Base-by-base conservation (phyloP, 1,140 invertebrate genomes). In the Akabosia matsudoensis region DNA sequence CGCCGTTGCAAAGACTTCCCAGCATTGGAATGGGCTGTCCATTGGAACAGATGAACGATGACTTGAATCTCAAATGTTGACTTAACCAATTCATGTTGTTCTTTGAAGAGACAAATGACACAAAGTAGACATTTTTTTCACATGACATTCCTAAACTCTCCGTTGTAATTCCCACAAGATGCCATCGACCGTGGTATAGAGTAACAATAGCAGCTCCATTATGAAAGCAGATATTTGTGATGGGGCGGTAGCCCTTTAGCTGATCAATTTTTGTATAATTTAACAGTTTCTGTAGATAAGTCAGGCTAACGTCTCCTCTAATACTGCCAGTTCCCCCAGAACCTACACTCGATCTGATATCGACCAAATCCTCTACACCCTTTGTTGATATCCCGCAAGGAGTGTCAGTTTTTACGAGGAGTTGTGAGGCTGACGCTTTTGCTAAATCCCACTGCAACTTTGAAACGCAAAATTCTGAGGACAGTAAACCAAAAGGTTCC, bases 91-190 rank as follows among this genome's bases (percentile, higher is more conserved):
- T 26, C 22, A 77, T 18, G 26, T 77, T 54, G 37, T 33, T 37
- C 45, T 74, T 74, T 1, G 67, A 37, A 3, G 76, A 22, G 26
- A 77, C 73, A 45, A 74, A 30, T 0, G 76, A 74, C 2, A 77
- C 24, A 71, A 77, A 77, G 24, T 77, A 77, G 1, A 77, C 18
- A 33, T 70, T 77, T 33, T 71, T 74, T 14, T 45, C 26, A 26
- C 76, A 77, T 16, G 56, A 54, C 28, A 67, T 64, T 33, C 76
- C 76, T 37, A 77, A 71, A 24, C 56, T 74, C 24, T 77, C 76
- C 0, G 72, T 34, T 14, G 67, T 18, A 18, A 77, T n/a, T 33
- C 72, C 76, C 64, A 56, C 64, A 52, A 77, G 61, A 28, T 74
- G 34, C 76, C 76, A 77, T 30, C 64, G 54, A 33, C 67, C 73